Evolutionary conservation across 2,797 vertebrate genomes (phyloP), one percentile per base, ranked within the genome.

Genomic region (Semotilus atromaculatus): DNA sequence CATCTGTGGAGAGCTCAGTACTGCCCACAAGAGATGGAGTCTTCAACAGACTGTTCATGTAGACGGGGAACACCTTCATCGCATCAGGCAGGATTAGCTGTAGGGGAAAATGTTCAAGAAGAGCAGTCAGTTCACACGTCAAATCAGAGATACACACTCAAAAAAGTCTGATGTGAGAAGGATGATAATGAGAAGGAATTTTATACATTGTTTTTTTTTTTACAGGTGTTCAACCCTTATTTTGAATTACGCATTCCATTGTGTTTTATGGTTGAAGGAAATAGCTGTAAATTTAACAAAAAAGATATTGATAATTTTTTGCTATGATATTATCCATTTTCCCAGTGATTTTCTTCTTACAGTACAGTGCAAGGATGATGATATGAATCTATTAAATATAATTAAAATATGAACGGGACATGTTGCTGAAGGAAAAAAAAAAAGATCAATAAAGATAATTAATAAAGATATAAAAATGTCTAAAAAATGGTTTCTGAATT

Each of bases 61-160:
- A 99, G 78, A 97, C 96, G 0, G 97, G 98, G 66, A 99, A 94
- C 87, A 99, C 95, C 90, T 99, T 99, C 98, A 99, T 99, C 18
- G 97, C 94, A 21, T 98, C 97, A 0, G 98, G 98, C 64, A 99
- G 94, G 88, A 99, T 97, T 85, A 99, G 95, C 98, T 99, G 86
- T 73, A 82, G 0, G 72, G 0, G 19, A 23, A 26, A 64, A 75
- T 5, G 53, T 26, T 7, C 29, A 55, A 70, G 31, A 60, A 40
- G 14, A 86, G 5, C 8, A 4, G 14, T 70, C 29, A 80, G 31
- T 29, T 34, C 29, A 38, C 40, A 51, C 40, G 5, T 62, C 58
- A 48, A 21, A 60, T 88, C 1, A 73, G 16, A 70, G 21, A 14
- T 11, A 10, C 9, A 31, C 26, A 16, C 58, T 62, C n/a, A 3